phyloP scores from a whole-genome alignment of 2,888 invertebrate species.

The Cantharis lateralis region DNA sequence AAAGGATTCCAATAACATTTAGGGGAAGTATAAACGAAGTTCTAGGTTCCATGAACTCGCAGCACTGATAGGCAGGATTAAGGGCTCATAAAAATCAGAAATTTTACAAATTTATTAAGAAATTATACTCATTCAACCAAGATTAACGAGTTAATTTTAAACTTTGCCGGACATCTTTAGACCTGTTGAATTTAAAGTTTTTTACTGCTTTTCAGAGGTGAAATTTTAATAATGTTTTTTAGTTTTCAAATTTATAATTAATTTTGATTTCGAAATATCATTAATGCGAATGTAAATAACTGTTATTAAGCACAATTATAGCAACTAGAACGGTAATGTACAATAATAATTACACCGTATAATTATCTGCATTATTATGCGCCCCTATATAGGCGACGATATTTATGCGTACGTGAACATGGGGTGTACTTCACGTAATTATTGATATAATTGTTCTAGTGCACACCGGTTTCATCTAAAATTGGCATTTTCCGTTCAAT shows the following conservation, averaged over 20 bases:
- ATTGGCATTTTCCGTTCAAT: conserved; percentile 18
- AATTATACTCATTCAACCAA: not conserved
- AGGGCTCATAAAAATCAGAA: not conserved
- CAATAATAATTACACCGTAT: conserved; percentile 17
- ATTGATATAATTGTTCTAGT: conserved; percentile 18
- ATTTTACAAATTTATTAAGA: not conserved
- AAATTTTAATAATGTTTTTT: not conserved
- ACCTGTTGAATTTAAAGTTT: not conserved
- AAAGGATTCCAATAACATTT: not conserved
- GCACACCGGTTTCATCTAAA: conserved; percentile 7
- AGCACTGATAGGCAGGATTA: not conserved
- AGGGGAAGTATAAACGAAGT: not conserved
- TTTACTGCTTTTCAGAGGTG: not conserved
- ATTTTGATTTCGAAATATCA: not conserved
- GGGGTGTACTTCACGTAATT: conserved; percentile 15
- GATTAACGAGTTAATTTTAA: not conserved
- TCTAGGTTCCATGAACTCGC: not conserved
- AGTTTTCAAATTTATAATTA: not conserved
- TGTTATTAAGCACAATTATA: conserved; percentile 4
- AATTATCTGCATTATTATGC: conserved; percentile 20
- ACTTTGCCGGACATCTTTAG: not conserved
- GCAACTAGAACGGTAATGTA: conserved; percentile 12
- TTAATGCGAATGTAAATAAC: conserved; percentile 11
- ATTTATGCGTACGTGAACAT: conserved; percentile 14
- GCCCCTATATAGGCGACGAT: conserved; percentile 4